Percentiles rank a stretch among this genome's conserved stretches.
Evolutionary conservation across 2,113 vertebrate genomes (phyloP).

Genomic region (Dicrurus megarhynchus): DNA sequence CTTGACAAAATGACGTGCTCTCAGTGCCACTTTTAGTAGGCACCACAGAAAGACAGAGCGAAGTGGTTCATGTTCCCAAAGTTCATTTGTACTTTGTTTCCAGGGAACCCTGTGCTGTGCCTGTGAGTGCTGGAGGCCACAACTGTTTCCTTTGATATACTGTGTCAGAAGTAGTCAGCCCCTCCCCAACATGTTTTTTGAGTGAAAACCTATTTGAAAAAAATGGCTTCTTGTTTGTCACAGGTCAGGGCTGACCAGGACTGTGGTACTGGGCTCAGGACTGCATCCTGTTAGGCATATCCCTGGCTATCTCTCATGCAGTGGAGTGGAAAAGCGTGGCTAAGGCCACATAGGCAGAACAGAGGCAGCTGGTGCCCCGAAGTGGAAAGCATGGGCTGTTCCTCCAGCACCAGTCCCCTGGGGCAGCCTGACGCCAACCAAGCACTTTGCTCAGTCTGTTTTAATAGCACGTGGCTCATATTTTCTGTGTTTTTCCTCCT

Average conservation of each 20-base stretch:
- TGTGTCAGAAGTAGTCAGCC: background rate
- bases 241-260: background rate
- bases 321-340: accelerated
- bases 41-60: background rate
- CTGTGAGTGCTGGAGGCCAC: background rate
- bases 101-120: background rate
- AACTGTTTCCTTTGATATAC: background rate
- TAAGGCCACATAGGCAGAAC: background rate
- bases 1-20: accelerated
- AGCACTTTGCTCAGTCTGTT: background rate
- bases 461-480: background rate
- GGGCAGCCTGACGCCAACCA: background rate
- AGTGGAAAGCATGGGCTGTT: background rate
- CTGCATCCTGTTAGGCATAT: accelerated
- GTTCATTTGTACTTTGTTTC: background rate
- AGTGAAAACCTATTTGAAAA: background rate
- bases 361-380: background rate
- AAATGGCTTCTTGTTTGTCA: background rate
- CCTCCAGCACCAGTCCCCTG: background rate
- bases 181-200: background rate
- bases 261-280: background rate
- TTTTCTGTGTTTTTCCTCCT: background rate
- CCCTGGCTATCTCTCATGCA: background rate
- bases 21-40: background rate
- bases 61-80: background rate